phyloP scores from a whole-genome alignment of 2,797 vertebrate species.

The Acipenser ruthenus region DNA sequence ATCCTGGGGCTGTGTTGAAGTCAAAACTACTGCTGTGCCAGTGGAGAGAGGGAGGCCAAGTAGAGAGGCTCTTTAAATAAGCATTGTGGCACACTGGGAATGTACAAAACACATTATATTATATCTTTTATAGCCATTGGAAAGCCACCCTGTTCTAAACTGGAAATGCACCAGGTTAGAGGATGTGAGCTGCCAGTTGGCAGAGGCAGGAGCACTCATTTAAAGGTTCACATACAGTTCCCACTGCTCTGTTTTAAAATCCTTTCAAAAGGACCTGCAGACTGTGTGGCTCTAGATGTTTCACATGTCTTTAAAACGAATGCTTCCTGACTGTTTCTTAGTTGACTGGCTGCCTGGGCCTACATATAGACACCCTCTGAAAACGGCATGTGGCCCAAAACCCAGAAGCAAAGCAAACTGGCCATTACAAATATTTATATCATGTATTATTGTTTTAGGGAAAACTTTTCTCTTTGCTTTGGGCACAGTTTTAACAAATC shows the following conservation, averaged over 20 bases:
- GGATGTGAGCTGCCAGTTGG: slow-evolving; percentile 4
- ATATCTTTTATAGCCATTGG: not conserved
- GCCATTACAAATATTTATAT: no score
- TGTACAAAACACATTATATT: not conserved
- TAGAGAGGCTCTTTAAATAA: not conserved
- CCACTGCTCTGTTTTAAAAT: not conserved
- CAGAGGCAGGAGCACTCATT: not conserved
- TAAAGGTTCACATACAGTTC: not conserved
- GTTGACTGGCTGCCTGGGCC: no score
- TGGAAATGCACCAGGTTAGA: not conserved
- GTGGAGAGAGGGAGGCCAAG: not conserved
- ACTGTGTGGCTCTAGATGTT: not conserved
- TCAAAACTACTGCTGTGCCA: not conserved
- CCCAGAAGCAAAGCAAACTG: no score
- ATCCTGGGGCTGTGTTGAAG: not conserved
- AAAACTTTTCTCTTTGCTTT: no score
- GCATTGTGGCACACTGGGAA: not conserved
- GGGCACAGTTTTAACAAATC: no score
- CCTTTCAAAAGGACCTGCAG: not conserved
- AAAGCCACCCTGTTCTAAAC: not conserved
- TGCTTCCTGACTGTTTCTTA: no score
- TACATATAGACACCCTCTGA: no score
- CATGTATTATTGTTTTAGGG: no score
- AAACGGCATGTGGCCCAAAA: no score
- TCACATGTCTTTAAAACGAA: not conserved